Evolutionary conservation across 2,113 vertebrate genomes (phyloP), one percentile per base, ranked within the genome.

Genomic region (Phrynosoma platyrhinos): DNA sequence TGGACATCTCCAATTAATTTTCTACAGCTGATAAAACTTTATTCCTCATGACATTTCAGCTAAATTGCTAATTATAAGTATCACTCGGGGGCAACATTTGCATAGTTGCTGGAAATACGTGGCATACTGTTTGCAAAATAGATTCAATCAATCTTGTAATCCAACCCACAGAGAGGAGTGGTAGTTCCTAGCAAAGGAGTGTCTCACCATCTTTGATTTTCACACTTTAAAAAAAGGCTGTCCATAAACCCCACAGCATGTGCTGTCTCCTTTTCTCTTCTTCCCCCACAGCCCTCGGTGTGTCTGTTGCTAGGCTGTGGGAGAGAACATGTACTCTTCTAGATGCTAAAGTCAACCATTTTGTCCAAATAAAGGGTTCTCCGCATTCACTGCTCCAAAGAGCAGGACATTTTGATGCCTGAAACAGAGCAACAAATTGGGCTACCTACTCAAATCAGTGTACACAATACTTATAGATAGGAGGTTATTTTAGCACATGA

Each of bases 131-230:
- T 42, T 85, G 36, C 32, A 77, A 77, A 77, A 85, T 40, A 64
- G 74, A 66, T 77, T 42, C 55, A 66, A 47, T 47, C 9, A 76
- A 66, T 77, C 72, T 85, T 85, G 84, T 77, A 77, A 77, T 66
- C 69, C 74, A 77, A 30, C 72, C 58, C 74, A 64, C 55, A 27
- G 13, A 42, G 14, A 77, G 74, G 74, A 64, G 72, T 64, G 55
- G 72, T 55, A 64, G 72, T 62, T 85, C 74, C 58, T 76, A 77
- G 84, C 10, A 64, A 77, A 85, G 36, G 72, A 77, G 20, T 40
- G 52, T 74, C 83, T 84, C 18, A 14, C 82, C 10, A 2, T 32
- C 83, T 84, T 20, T 5, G 58, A 27, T 85, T 85, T 85, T 76
- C 83, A 76, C 55, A 64, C 53, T 76, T 62, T 30, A 42, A 76